Evolutionary conservation across 2,888 invertebrate genomes (phyloP).

Genomic region (Sesamia inferens): DNA sequence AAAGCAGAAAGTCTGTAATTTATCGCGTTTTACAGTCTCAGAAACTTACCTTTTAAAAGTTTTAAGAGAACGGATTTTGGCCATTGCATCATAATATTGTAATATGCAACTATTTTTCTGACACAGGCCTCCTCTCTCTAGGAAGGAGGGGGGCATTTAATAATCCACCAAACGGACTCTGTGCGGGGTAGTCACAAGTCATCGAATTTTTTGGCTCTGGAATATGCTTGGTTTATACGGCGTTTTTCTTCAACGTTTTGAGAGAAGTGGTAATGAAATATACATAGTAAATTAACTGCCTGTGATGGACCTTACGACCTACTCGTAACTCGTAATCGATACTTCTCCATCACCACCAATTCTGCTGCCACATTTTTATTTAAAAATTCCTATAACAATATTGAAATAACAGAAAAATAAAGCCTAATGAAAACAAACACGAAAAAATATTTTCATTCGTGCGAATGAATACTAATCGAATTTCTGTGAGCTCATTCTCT

Average conservation of each 20-base stretch:
- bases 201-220: not conserved
- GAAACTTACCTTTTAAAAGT: not conserved
- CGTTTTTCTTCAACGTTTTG: not conserved
- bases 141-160: not conserved
- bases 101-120: not conserved
- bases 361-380: not conserved
- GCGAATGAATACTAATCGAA: constrained; percentile 25
- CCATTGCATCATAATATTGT: not conserved
- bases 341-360: not conserved
- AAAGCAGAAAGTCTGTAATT: not conserved
- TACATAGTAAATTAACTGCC: not conserved
- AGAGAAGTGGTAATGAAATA: not conserved
- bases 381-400: not conserved
- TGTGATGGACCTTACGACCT: not conserved
- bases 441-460: not conserved
- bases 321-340: not conserved
- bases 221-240: not conserved
- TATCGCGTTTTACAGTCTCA: not conserved
- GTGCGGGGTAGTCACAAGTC: not conserved
- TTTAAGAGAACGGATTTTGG: not conserved
- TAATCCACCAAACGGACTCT: not conserved
- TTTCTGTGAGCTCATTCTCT: constrained; percentile 18
- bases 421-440: constrained; percentile 4
- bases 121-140: not conserved
- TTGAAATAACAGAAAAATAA: not conserved